These are phyloP conservation scores for Atherix ibis DNA, from an alignment of 2,888 invertebrate genomes.

Conservation along the genomic window DNA sequence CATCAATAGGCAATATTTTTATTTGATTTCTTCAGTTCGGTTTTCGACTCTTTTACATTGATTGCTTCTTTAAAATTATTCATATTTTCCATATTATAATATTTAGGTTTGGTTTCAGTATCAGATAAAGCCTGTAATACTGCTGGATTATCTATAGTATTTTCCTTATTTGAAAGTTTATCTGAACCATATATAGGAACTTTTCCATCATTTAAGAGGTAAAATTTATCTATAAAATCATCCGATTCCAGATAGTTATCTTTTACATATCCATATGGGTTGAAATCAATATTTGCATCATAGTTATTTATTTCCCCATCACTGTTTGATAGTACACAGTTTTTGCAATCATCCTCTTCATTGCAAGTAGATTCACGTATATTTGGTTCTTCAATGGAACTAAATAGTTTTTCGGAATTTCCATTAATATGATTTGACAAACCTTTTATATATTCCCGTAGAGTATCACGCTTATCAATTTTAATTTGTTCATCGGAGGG, in stretches of 20 bases:
- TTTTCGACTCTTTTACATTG: too few species aligned
- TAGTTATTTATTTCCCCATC: background rate
- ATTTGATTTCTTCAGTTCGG: too few species aligned
- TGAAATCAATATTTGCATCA: background rate
- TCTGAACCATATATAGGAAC: slow-evolving; percentile 3
- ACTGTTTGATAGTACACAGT: background rate
- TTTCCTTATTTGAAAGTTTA: too few species aligned
- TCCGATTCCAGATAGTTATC: slow-evolving; percentile 3
- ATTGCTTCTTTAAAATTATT: too few species aligned
- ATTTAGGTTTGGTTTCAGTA: too few species aligned
- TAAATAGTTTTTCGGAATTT: background rate
- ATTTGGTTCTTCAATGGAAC: background rate
- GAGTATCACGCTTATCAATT: slow-evolving; percentile 12
- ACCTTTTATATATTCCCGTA: slow-evolving; percentile 15
- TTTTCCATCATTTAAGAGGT: slow-evolving; percentile 14
- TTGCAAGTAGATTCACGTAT: background rate
- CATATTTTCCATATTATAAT: too few species aligned
- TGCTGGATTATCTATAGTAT: too few species aligned
- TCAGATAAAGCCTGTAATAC: too few species aligned
- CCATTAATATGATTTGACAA: slow-evolving; percentile 8
- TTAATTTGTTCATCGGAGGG: background rate
- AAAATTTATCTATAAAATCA: slow-evolving; percentile 14
- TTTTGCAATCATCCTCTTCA: background rate
- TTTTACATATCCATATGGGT: background rate
- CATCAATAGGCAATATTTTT: too few species aligned